Evolutionary conservation across 2,797 vertebrate genomes (phyloP).

Genomic region (Macroramphosus scolopax): DNA sequence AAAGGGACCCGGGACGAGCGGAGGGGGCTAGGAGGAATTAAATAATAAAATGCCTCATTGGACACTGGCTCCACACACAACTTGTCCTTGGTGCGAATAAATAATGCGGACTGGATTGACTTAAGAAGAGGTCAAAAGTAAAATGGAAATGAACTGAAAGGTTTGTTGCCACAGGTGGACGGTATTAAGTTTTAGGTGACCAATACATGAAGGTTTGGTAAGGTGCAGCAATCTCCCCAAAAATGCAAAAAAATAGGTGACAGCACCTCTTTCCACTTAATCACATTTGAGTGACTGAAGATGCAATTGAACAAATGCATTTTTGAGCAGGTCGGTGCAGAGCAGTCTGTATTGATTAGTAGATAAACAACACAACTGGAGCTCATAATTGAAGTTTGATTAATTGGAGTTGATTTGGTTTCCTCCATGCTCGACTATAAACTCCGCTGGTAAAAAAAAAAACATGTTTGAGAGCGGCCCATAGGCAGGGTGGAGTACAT

Average conservation of each 20-base stretch:
- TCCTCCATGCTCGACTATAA: conserved; percentile 30
- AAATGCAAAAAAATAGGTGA: no score
- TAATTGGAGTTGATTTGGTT: conserved; percentile 19
- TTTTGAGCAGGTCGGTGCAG: no score
- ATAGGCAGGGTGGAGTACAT: conserved; percentile 65
- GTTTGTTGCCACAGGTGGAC: neutral
- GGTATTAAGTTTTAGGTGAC: neutral
- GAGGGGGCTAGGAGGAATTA: conserved; percentile 36
- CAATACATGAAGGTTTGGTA: neutral
- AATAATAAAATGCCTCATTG: conserved; percentile 70
- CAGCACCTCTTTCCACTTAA: no score
- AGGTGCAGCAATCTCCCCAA: no score
- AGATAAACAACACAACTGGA: no score
- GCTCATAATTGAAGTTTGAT: no score
- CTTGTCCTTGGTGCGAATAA: conserved; percentile 50
- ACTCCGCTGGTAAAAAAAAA: conserved; percentile 46
- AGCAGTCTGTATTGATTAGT: no score
- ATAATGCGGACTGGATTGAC: conserved; percentile 39
- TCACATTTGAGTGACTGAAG: no score
- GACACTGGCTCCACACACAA: conserved; percentile 55
- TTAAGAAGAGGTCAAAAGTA: conserved; percentile 21
- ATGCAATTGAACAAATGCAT: no score
- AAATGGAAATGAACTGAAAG: conserved; percentile 2
- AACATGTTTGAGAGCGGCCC: conserved; percentile 44
- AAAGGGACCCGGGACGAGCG: conserved; percentile 11